Percentiles rank a stretch among this genome's conserved stretches.
Conservation (phyloP, 2,888 invertebrate genomes). For the Tachina grossa region DNA sequence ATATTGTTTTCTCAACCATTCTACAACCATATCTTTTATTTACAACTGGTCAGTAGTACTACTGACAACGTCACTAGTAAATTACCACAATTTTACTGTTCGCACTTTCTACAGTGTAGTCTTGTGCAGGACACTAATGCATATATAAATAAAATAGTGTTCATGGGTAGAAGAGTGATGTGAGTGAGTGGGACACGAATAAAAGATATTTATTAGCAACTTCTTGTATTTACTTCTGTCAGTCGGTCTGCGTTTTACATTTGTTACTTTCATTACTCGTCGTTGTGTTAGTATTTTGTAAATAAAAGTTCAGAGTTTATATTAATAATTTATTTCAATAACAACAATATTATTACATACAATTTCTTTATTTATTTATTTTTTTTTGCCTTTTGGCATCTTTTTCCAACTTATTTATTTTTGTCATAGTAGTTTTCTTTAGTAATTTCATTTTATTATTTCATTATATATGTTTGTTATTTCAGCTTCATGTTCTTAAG, state of each 20-base stretch:
- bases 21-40: too few relatives aligned
- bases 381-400: neutral
- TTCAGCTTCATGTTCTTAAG: conserved; percentile 36
- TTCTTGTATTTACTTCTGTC: neutral
- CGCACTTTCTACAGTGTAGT: too few relatives aligned
- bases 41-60: too few relatives aligned
- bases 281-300: conserved; percentile 16
- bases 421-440: conserved; percentile 46
- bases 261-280: conserved; percentile 18
- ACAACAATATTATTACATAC: conserved; percentile 44
- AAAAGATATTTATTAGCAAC: neutral
- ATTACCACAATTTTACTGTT: too few relatives aligned
- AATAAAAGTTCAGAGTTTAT: conserved; percentile 55
- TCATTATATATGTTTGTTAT: conserved; percentile 36
- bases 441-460: conserved; percentile 48
- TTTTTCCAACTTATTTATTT: conserved; percentile 34
- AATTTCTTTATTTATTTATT: neutral
- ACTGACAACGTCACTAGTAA: too few relatives aligned
- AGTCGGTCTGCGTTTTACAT: neutral
- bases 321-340: conserved; percentile 72
- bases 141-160: too few relatives aligned
- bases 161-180: neutral
- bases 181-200: neutral
- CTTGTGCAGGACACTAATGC: too few relatives aligned
- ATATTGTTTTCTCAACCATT: too few relatives aligned